Conservation (phyloP, 2,113 vertebrate genomes). For the Myotis brandtii region DNA sequence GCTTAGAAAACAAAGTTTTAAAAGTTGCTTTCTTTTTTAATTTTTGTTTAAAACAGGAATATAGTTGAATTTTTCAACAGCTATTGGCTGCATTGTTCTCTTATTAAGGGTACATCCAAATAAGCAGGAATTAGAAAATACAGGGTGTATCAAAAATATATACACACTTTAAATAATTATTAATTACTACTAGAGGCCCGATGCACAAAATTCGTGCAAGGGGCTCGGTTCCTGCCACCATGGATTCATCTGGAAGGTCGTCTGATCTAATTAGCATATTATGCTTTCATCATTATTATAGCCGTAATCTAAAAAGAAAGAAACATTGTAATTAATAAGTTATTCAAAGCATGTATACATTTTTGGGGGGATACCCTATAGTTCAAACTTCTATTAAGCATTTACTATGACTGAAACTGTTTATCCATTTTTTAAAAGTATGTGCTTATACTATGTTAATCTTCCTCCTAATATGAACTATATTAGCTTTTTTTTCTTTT, state of each 20-base stretch:
- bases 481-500: background rate
- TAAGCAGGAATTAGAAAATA: conserved; percentile 59
- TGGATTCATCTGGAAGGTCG: too few relatives aligned
- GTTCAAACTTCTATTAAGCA: conserved; percentile 2
- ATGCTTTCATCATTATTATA: too few relatives aligned
- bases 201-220: too few relatives aligned
- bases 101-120: conserved; percentile 51
- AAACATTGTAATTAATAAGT: too few relatives aligned
- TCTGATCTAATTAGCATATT: too few relatives aligned
- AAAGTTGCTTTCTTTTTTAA: conserved; percentile 68
- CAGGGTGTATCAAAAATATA: background rate
- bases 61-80: conserved; percentile 54
- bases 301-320: too few relatives aligned
- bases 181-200: too few relatives aligned
- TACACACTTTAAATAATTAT: too few relatives aligned
- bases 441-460: conserved; percentile 24
- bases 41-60: conserved; percentile 64
- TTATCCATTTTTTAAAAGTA: conserved; percentile 3
- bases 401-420: background rate
- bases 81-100: conserved; percentile 65
- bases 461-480: conserved; percentile 42
- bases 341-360: too few relatives aligned
- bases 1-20: conserved; percentile 77
- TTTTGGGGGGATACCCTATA: too few relatives aligned
- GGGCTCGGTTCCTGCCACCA: too few relatives aligned